These are phyloP conservation scores for Drosophila villosipedis DNA, from an alignment of 2,888 invertebrate species.

Conservation along the genomic window DNA sequence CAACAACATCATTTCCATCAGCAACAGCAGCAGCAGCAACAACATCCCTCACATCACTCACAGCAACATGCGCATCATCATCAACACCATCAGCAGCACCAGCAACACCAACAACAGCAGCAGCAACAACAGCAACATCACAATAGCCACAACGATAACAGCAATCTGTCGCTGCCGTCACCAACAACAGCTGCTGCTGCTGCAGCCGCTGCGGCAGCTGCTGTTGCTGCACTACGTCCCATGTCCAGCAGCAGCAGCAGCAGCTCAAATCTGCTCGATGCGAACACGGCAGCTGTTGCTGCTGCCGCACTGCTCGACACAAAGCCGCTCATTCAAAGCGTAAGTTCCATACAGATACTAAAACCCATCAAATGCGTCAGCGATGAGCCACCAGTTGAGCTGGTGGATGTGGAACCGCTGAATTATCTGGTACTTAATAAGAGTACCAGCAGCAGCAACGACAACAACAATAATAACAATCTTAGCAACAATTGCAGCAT, in stretches of 20 bases:
- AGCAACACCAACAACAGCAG: slow-evolving; percentile 49
- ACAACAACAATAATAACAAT: neutral
- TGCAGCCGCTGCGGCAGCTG: slow-evolving; percentile 70
- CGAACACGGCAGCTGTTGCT: slow-evolving; percentile 85
- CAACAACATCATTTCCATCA: slow-evolving; percentile 82
- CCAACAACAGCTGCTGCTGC: slow-evolving; percentile 86
- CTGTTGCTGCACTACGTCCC: slow-evolving; percentile 75
- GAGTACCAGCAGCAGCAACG: neutral
- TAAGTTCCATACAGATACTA: slow-evolving; percentile 87
- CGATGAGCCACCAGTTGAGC: slow-evolving; percentile 25
- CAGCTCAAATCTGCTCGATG: slow-evolving; percentile 86
- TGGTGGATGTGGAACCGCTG: slow-evolving; percentile 7
- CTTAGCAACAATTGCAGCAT: neutral
- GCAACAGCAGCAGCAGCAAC: slow-evolving; percentile 66
- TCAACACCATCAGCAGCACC: slow-evolving; percentile 66
- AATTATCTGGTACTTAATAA: slow-evolving; percentile 20
- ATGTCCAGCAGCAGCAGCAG: slow-evolving; percentile 82
- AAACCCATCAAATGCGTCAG: slow-evolving; percentile 12
- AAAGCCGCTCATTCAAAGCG: slow-evolving; percentile 91
- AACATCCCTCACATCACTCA: slow-evolving; percentile 46
- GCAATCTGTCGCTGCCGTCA: slow-evolving; percentile 92
- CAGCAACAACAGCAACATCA: slow-evolving; percentile 63
- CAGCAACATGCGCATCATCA: slow-evolving; percentile 52
- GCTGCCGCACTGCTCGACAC: slow-evolving; percentile 87
- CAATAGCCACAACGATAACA: slow-evolving; percentile 86